Conservation (phyloP, 1,140 invertebrate genomes). For the Drosophila malerkotliana region DNA sequence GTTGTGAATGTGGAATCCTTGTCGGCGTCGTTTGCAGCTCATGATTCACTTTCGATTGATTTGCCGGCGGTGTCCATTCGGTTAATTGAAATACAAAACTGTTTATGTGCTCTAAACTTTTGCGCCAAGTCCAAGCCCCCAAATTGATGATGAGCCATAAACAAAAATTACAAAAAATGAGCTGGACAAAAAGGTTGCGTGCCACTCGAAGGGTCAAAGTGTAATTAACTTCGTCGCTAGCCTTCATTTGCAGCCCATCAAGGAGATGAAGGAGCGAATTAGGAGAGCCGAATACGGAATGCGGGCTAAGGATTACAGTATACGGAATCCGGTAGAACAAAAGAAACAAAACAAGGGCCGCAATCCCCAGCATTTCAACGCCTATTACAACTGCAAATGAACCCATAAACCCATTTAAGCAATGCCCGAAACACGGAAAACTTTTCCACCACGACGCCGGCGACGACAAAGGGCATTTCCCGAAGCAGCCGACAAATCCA, state of each 20-base stretch:
- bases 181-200: slow-evolving; percentile 37
- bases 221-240: slow-evolving; percentile 61
- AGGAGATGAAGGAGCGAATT: slow-evolving; percentile 47
- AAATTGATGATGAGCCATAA: slow-evolving; percentile 7
- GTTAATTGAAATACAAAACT: slow-evolving; percentile 69
- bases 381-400: slow-evolving; percentile 80
- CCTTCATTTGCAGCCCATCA: slow-evolving; percentile 71
- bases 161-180: slow-evolving; percentile 16
- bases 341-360: slow-evolving; percentile 26
- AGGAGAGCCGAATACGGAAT: slow-evolving; percentile 8
- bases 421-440: slow-evolving; percentile 73
- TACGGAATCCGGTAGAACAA: slow-evolving; percentile 7
- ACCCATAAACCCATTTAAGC: slow-evolving; percentile 78
- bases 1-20: not conserved
- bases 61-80: slow-evolving; percentile 48
- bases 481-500: slow-evolving; percentile 10
- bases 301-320: slow-evolving; percentile 2
- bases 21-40: slow-evolving; percentile 31
- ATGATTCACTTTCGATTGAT: slow-evolving; percentile 68
- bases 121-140: not conserved
- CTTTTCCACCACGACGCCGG: slow-evolving; percentile 25
- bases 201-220: slow-evolving; percentile 19
- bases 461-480: slow-evolving; percentile 31
- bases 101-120: slow-evolving; percentile 36
- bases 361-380: slow-evolving; percentile 71